Evolutionary conservation across 2,797 vertebrate species (phyloP).

Genomic region (Pristis pectinata): DNA sequence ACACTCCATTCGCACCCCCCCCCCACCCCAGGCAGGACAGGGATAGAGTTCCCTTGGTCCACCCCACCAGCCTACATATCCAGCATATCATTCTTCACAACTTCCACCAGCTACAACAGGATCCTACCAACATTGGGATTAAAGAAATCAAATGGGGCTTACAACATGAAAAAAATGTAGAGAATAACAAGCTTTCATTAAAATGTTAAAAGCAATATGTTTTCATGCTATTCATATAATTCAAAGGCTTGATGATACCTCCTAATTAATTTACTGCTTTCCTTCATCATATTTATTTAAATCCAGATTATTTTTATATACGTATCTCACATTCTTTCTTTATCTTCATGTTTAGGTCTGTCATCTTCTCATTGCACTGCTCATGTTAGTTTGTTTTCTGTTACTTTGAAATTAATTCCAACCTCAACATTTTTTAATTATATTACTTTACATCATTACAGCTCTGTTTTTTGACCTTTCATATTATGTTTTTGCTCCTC

Average conservation of each 20-base stretch:
- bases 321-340: background rate
- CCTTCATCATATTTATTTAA: background rate
- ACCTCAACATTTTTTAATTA: background rate
- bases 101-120: too few species aligned
- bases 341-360: background rate
- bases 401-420: background rate
- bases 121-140: too few species aligned
- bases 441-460: background rate
- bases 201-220: background rate
- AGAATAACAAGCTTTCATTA: background rate
- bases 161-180: background rate
- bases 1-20: too few species aligned
- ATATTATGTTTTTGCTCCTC: background rate
- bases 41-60: too few species aligned
- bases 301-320: background rate
- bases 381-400: background rate
- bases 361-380: background rate
- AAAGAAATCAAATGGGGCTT: background rate
- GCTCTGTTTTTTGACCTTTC: background rate
- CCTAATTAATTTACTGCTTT: background rate
- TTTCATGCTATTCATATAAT: background rate
- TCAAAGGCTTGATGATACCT: background rate
- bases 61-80: too few species aligned
- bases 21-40: too few species aligned
- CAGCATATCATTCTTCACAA: too few species aligned